Percentiles rank a stretch among this genome's conserved stretches.
These are phyloP conservation scores for Chlorops oryzae DNA, from an alignment of 1,140 invertebrate species.

Conservation along the genomic window DNA sequence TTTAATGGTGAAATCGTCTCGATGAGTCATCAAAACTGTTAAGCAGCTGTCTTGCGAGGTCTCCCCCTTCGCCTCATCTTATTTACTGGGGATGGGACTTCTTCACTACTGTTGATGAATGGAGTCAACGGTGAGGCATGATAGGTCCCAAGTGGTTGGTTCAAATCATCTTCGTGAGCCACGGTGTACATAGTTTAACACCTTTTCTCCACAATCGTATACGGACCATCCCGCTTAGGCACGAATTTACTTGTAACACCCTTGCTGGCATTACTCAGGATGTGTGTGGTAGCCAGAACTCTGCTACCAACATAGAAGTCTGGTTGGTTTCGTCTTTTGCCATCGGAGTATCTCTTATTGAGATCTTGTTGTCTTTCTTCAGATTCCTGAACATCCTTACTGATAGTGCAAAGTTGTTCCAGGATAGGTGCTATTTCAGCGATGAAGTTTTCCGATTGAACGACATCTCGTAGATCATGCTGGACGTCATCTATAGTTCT, in stretches of 20 bases:
- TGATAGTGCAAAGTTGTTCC: conserved; percentile 8
- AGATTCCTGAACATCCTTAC: not conserved
- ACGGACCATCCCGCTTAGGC: conserved; percentile 3
- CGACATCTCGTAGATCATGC: conserved; percentile 24
- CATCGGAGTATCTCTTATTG: not conserved
- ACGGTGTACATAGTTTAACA: not conserved
- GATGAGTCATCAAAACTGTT: too few relatives aligned
- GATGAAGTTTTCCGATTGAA: conserved; percentile 32
- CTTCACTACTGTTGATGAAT: too few relatives aligned
- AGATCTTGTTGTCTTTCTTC: not conserved
- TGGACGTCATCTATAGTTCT: conserved; percentile 18
- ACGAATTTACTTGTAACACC: too few relatives aligned
- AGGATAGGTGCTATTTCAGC: conserved; percentile 34
- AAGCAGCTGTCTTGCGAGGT: too few relatives aligned
- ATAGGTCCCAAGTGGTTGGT: not conserved
- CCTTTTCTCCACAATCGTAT: not conserved
- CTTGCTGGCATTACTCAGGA: conserved; percentile 1
- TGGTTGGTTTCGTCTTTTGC: not conserved
- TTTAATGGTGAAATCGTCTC: too few relatives aligned
- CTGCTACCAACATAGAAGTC: not conserved
- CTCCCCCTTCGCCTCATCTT: too few relatives aligned
- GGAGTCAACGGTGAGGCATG: too few relatives aligned
- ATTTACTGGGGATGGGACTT: too few relatives aligned
- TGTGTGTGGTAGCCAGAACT: conserved; percentile 2
- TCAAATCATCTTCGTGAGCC: not conserved